Base-by-base conservation (phyloP, 2,113 vertebrate genomes). In the Thamnaconus septentrionalis region DNA sequence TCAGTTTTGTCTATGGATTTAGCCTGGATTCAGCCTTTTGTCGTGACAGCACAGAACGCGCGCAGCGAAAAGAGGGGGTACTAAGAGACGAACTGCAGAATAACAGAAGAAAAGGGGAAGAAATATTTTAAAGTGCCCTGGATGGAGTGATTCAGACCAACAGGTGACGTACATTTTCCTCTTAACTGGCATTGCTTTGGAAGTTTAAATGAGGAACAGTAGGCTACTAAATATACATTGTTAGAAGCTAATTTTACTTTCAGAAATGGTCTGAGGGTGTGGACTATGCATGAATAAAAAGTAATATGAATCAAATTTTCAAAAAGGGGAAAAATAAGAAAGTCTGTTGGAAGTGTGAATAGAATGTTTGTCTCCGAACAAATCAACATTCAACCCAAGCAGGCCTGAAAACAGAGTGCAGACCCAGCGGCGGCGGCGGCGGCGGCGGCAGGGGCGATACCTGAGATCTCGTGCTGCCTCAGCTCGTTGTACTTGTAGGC, bases 401-500 rank as follows among this genome's bases (percentile, higher is more conserved):
- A 72, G 64, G 78, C 63, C 64, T 55, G 44, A 73, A 69, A 76
- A 75, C 84, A 74, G 71, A 48, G 18, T 52, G 43, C 55, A 59
- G 48, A 55, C 4, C 8, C 7, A 56, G 44, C 18, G 1, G 0
- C 61, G 12, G 61, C n/a, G n/a, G n/a, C n/a, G n/a, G n/a, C n/a
- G n/a, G n/a, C n/a, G n/a, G n/a, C n/a, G n/a, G n/a, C n/a, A n/a
- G n/a, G n/a, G n/a, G n/a, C 59, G 41, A 7, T 94, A 99, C 97
- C 96, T 93, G 96, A 97, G 88, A 98, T 96, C 88, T 99, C 97
- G 0, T 99, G 97, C 85, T 98, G 96, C 77, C 97, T 93, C 78
- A 99, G 93, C 83, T 98, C 97, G 0, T 96, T 98, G 92, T 99
- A 99, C 84, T 94, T 98, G 89, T 97, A 99, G 62, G 95, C 96